Percentiles rank a stretch among this genome's conserved stretches.
Evolutionary conservation across 2,797 vertebrate genomes (phyloP).

Genomic region (Rhodeus uyekii): DNA sequence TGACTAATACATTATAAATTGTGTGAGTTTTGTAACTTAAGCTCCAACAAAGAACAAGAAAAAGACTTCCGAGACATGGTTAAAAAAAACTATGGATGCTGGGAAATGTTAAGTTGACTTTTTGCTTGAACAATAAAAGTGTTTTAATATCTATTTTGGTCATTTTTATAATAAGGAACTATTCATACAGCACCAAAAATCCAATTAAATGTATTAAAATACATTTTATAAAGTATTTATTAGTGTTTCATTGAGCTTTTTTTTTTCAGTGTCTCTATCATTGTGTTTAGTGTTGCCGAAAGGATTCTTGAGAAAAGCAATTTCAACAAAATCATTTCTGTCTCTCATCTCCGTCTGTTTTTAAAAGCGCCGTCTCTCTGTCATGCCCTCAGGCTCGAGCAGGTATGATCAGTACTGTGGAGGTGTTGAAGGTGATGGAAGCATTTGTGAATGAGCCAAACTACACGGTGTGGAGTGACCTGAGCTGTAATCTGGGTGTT

Average conservation of each 20-base stretch:
- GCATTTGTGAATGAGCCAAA: conserved; percentile 98
- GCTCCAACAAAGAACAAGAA: background rate
- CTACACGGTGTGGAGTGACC: conserved; percentile 99
- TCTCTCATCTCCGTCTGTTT: background rate
- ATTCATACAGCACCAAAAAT: background rate
- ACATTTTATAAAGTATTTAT: background rate
- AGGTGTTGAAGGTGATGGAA: conserved; percentile 97
- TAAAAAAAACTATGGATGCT: no score
- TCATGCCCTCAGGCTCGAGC: conserved; percentile 85
- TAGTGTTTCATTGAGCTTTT: background rate
- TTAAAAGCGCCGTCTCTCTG: background rate
- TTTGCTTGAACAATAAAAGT: background rate
- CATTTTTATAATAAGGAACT: background rate
- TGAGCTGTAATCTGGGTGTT: conserved; percentile 97
- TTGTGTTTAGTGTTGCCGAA: background rate
- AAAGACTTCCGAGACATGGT: background rate
- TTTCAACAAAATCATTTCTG: background rate
- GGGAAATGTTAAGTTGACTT: background rate
- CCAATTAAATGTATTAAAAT: background rate
- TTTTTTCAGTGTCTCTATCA: background rate
- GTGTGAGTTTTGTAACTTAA: background rate
- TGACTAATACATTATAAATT: conserved; percentile 15
- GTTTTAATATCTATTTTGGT: background rate
- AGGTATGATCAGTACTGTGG: conserved; percentile 97
- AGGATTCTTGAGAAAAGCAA: background rate